These are phyloP conservation scores for Hemicentrotus pulcherrimus DNA, from an alignment of 35 echinoderm and acorn worm species.

Conservation along the genomic window DNA sequence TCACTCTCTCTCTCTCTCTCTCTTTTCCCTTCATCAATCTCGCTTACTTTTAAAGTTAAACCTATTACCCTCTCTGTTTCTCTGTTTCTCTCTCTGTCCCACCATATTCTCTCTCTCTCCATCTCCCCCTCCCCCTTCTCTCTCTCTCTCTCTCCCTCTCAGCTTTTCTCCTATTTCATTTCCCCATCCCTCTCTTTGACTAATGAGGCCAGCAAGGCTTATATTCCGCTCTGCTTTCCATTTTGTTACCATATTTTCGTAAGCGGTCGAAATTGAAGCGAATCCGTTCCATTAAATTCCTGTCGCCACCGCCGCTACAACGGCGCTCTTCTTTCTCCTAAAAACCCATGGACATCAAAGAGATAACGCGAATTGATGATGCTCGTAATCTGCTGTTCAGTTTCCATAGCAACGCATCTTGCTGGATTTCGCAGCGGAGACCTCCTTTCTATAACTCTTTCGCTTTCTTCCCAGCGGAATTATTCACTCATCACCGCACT, in stretches of 20 bases:
- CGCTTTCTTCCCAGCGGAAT: background rate
- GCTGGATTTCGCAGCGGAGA: background rate
- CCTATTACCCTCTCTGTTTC: background rate
- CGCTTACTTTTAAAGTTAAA: background rate
- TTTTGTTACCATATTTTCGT: constrained; percentile 6
- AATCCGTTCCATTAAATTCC: constrained; percentile 44
- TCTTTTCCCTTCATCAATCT: background rate
- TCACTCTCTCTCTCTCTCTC: background rate
- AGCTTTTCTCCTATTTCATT: background rate
- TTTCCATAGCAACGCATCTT: constrained; percentile 27
- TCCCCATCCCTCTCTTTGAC: background rate
- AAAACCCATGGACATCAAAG: background rate
- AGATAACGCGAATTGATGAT: constrained; percentile 44
- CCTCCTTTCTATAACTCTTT: constrained; percentile 3
- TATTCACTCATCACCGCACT: background rate
- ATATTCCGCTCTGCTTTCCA: background rate
- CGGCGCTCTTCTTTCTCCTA: background rate
- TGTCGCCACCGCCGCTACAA: constrained; percentile 13
- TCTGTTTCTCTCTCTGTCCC: background rate
- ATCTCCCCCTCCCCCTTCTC: background rate
- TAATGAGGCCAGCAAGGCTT: constrained; percentile 1
- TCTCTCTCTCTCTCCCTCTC: background rate
- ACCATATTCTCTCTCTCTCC: background rate
- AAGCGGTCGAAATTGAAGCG: constrained; percentile 33
- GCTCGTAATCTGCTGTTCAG: constrained; percentile 41